These are phyloP conservation scores for Drosophila willistoni DNA, from an alignment of 1,140 invertebrate species.

Conservation along the genomic window DNA sequence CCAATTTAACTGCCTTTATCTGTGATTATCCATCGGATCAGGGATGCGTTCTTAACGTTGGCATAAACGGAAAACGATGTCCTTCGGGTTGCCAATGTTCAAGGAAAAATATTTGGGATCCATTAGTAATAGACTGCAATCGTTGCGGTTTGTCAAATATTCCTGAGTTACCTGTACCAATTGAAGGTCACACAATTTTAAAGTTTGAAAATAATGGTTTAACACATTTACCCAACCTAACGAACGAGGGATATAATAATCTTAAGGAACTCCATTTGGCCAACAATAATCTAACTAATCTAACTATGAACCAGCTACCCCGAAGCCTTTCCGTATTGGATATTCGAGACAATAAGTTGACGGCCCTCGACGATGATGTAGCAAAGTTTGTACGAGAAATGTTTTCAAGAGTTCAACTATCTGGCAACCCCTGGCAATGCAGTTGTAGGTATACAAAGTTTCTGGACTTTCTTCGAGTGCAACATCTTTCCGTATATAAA, in stretches of 20 bases:
- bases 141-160: background rate
- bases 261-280: background rate
- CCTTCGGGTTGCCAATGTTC: background rate
- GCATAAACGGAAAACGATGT: background rate
- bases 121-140: background rate
- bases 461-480: background rate
- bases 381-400: background rate
- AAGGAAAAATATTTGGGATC: background rate
- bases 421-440: constrained; percentile 3
- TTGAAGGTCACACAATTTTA: background rate
- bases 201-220: background rate
- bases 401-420: background rate
- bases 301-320: background rate
- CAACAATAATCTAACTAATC: background rate
- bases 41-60: background rate
- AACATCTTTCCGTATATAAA: background rate
- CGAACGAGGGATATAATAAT: background rate
- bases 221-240: background rate
- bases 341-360: too few species aligned
- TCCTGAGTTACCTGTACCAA: background rate
- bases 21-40: background rate
- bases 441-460: background rate
- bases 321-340: too few species aligned
- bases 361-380: background rate
- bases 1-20: background rate